Evolutionary conservation across 2,797 vertebrate genomes (phyloP).

Genomic region (Typhlichthys eigenmanni): DNA sequence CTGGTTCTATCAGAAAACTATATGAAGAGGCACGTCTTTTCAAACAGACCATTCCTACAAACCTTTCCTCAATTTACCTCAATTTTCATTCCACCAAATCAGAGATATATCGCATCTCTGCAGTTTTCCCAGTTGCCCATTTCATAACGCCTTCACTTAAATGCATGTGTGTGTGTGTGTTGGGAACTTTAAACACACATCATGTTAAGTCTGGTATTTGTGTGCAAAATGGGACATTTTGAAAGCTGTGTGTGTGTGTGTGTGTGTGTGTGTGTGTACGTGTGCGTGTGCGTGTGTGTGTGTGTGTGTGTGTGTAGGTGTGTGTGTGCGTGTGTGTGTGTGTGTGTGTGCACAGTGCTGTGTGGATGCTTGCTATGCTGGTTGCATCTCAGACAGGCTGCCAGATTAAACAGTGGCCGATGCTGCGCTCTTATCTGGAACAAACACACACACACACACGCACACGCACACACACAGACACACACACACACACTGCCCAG

Average conservation of each 20-base stretch:
- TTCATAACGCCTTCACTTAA: not conserved
- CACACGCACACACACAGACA: constrained; percentile 37
- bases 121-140: no score
- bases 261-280: constrained; percentile 1
- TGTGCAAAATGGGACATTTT: not conserved
- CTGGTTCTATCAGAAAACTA: no score
- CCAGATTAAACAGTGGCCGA: constrained; percentile 21
- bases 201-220: constrained; percentile 4
- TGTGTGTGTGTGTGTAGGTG: constrained; percentile 4
- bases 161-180: not conserved
- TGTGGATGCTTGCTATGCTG: constrained; percentile 13
- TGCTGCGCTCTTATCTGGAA: constrained; percentile 42
- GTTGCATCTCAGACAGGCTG: not conserved
- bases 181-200: no score
- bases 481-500: constrained; percentile 18
- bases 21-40: no score
- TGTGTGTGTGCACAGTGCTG: not conserved
- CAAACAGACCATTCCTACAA: no score
- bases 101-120: no score
- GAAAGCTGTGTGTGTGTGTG: not conserved
- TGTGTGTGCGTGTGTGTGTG: constrained; percentile 5
- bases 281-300: constrained; percentile 8
- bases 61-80: no score
- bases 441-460: constrained; percentile 42
- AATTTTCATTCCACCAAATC: no score